phyloP scores from a whole-genome alignment of 2,113 vertebrate genomes.

The Misgurnus mizolepis region DNA sequence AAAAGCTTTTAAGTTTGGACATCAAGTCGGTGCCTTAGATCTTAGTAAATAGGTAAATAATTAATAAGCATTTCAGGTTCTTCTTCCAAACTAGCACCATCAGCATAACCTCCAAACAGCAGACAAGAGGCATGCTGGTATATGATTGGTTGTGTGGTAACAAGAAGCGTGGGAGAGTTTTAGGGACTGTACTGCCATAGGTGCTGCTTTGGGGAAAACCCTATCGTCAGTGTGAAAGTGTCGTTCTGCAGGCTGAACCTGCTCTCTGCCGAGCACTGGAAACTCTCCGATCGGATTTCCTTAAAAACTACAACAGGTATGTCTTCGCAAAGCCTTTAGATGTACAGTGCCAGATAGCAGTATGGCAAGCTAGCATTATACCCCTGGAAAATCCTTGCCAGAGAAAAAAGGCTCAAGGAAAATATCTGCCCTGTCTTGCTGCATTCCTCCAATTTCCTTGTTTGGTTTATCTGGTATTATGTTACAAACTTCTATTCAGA shows the following conservation, averaged over 20 bases:
- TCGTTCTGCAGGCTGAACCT: neutral
- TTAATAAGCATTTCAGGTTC: too few relatives aligned
- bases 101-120: neutral
- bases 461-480: neutral
- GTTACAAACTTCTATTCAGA: neutral
- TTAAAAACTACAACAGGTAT: neutral
- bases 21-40: too few relatives aligned
- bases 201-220: neutral
- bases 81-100: neutral
- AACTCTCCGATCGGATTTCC: neutral
- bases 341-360: neutral
- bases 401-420: too few relatives aligned
- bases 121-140: neutral
- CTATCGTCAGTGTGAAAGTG: neutral
- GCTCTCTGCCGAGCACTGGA: neutral
- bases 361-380: neutral
- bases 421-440: neutral
- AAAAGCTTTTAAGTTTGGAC: too few relatives aligned
- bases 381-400: too few relatives aligned
- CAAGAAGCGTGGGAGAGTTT: neutral
- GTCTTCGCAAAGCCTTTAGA: conserved; percentile 7
- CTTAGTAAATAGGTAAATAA: too few relatives aligned
- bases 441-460: neutral
- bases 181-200: neutral
- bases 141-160: neutral